Base-by-base conservation (phyloP, 2,113 vertebrate species). In the Phalacrocorax carbo region DNA sequence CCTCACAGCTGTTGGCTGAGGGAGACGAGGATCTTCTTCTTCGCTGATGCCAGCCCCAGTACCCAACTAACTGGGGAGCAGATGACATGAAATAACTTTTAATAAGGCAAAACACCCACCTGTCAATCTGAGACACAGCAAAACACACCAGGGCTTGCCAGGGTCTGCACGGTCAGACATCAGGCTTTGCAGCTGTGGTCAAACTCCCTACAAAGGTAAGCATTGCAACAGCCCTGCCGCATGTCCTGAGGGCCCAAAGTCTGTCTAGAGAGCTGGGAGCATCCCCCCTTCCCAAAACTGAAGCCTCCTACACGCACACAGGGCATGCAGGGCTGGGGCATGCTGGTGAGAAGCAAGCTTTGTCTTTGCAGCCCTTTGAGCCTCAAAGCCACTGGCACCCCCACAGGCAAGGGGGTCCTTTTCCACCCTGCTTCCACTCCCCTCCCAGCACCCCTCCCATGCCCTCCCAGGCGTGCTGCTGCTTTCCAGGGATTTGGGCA, bases 1-100 rank as follows among this genome's bases (percentile, higher is more conserved):
- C 51, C 44, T 77, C 40, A 61, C 0, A 0, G 23, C 44, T 2
- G 0, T 1, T 12, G 49, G 64, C 73, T 64, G 61, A 55, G 10
- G 22, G 11, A 83, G 42, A 70, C 1, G 3, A 76, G 40, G n/a
- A n/a, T 78, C 90, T 84, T 71, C 32, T 71, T 85, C n/a, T 60
- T 88, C 19, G 5, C 15, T 76, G 58, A 26, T 69, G 25, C 40
- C 40, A 86, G 72, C 55, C 20, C 30, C 40, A 36, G 19, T 36
- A 64, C 21, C 15, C 38, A 55, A 3, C 34, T 48, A 60, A 21
- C 25, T 38, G 66, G 16, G 23, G 10, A 90, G 9, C n/a, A 87
- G 44, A 15, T 34, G 8, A 60, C 4, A 11, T 20, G 16, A 69
- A 81, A 52, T 88, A 77, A 76, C 19, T 80, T 93, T 13, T 46